Percentiles rank a stretch among this genome's conserved stretches.
phyloP scores from a whole-genome alignment of 2,888 invertebrate genomes.

The Bibio marci region DNA sequence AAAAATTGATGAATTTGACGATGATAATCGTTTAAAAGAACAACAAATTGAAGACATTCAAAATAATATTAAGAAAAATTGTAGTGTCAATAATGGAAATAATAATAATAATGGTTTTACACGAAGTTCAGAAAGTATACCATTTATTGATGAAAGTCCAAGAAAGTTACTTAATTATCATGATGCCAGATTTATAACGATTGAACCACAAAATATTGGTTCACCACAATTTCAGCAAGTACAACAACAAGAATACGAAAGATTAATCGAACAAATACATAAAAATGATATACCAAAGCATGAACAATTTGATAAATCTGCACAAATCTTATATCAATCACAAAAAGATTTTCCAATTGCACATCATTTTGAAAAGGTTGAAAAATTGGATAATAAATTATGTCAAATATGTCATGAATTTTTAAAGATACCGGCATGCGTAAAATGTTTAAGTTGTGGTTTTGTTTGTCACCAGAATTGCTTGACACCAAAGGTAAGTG shows the following conservation, averaged over 20 bases:
- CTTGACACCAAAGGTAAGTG: slow-evolving; percentile 6
- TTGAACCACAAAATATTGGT: slow-evolving; percentile 3
- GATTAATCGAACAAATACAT: slow-evolving; percentile 1
- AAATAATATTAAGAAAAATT: background rate
- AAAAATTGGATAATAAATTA: slow-evolving; percentile 3
- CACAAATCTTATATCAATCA: slow-evolving; percentile 7
- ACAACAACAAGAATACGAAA: background rate
- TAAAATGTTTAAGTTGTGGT: slow-evolving; percentile 7
- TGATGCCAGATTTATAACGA: slow-evolving; percentile 4
- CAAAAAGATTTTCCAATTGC: slow-evolving; percentile 4
- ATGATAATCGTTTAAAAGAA: background rate
- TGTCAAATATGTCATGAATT: slow-evolving; percentile 8
- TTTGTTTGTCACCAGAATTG: slow-evolving; percentile 7
- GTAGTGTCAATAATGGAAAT: background rate
- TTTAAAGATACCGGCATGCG: background rate
- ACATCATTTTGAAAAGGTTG: slow-evolving; percentile 5
- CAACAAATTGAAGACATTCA: slow-evolving; percentile 1
- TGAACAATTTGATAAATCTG: slow-evolving; percentile 7
- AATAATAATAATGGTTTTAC: slow-evolving; percentile 2
- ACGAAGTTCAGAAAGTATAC: slow-evolving; percentile 6
- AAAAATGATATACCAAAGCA: slow-evolving; percentile 1
- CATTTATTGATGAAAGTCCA: slow-evolving; percentile 7
- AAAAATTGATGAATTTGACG: slow-evolving; percentile 3
- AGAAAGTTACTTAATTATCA: background rate
- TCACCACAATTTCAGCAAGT: background rate